A percentile compares a stretch with the other conserved stretches of the same genome.
Evolutionary conservation across 2,113 vertebrate genomes (phyloP).

Genomic region (Myotis yumanensis): DNA sequence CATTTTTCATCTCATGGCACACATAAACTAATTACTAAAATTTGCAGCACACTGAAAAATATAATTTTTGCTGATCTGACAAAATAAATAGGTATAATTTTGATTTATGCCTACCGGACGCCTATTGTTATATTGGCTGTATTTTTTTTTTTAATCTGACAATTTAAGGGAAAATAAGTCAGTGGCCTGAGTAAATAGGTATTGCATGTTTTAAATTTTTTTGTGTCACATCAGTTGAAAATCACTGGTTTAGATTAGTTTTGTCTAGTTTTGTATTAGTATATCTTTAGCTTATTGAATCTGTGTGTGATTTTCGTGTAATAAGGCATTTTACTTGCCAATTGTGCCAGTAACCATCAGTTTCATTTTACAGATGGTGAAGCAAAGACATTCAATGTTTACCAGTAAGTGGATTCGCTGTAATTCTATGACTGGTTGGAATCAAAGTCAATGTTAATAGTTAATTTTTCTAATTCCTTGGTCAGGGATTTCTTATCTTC

Average conservation of each 20-base stretch:
- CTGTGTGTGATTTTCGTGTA: neutral
- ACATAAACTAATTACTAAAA: neutral
- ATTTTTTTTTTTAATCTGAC: neutral
- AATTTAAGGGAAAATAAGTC: neutral
- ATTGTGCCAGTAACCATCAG: neutral
- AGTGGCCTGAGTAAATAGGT: neutral
- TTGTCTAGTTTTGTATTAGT: neutral
- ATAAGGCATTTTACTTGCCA: neutral
- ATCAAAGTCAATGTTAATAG: neutral
- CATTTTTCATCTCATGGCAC: neutral
- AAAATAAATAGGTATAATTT: neutral
- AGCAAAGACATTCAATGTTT: neutral
- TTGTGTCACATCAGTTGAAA: neutral
- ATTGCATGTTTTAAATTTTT: neutral
- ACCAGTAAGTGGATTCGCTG: neutral
- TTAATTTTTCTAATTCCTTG: neutral
- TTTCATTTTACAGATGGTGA: neutral
- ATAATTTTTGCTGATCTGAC: neutral
- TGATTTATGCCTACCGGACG: neutral
- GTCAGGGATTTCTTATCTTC: neutral
- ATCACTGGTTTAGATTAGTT: neutral
- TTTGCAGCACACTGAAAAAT: neutral
- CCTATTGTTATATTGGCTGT: neutral
- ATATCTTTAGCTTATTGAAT: slow-evolving; percentile 11
- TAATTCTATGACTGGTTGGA: neutral